phyloP scores from a whole-genome alignment of 2,113 vertebrate species.

The Seriola rivoliana region DNA sequence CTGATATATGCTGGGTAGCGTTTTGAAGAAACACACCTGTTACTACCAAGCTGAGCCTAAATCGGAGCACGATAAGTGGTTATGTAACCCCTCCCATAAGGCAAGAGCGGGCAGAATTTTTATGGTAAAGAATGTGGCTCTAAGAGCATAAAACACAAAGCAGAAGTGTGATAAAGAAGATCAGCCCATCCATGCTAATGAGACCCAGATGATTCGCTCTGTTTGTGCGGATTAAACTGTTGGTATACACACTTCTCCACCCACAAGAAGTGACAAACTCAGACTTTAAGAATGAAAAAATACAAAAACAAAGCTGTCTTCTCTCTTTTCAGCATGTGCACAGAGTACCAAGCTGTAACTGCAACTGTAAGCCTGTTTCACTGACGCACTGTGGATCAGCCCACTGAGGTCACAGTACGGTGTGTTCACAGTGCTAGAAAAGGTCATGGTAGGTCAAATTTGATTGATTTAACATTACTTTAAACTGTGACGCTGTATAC shows the following conservation, averaged over 20 bases:
- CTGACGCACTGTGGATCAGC: neutral
- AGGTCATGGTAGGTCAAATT: conserved; percentile 16
- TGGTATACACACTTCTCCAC: conserved; percentile 51
- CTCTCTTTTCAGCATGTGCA: neutral
- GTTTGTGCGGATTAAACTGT: conserved; percentile 56
- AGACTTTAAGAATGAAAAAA: conserved; percentile 36
- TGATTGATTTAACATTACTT: neutral
- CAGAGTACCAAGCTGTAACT: conserved; percentile 21
- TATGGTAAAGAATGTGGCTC: conserved; percentile 4
- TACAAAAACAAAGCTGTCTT: conserved; percentile 11
- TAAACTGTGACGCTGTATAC: neutral
- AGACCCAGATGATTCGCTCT: conserved; percentile 49
- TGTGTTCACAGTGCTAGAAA: conserved; percentile 6
- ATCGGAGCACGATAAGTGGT: conserved; percentile 27
- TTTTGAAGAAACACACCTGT: conserved; percentile 49
- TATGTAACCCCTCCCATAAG: conserved; percentile 40
- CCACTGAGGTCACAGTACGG: conserved; percentile 8
- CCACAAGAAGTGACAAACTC: conserved; percentile 40
- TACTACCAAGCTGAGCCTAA: conserved; percentile 23
- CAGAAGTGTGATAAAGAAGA: conserved; percentile 17
- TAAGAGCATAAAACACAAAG: conserved; percentile 21
- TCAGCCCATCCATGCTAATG: conserved; percentile 37
- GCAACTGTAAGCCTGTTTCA: conserved; percentile 27
- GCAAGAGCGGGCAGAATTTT: conserved; percentile 28
- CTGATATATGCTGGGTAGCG: neutral